Evolutionary conservation across 2,113 vertebrate genomes (phyloP).

Genomic region (Dascyllus trimaculatus): DNA sequence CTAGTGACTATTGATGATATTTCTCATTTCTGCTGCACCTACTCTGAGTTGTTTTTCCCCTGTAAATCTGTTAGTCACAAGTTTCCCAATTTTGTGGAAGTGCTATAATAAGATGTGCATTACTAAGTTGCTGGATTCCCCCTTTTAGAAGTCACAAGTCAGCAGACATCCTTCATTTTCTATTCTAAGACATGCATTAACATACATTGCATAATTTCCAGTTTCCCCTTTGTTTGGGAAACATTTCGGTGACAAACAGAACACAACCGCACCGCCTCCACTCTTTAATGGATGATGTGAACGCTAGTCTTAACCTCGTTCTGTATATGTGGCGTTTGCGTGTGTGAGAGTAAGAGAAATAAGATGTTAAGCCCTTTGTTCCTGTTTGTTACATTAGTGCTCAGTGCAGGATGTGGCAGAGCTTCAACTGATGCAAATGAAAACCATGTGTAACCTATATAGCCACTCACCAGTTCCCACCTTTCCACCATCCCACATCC

Average conservation of each 20-base stretch:
- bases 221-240: too few relatives aligned
- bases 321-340: not conserved
- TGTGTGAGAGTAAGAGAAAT: not conserved
- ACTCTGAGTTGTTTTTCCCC: too few relatives aligned
- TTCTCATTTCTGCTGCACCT: not conserved
- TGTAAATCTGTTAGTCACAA: not conserved
- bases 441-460: slow-evolving; percentile 76
- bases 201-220: too few relatives aligned
- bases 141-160: not conserved
- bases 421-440: slow-evolving; percentile 63
- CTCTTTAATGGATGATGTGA: not conserved
- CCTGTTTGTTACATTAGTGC: slow-evolving; percentile 49
- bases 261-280: too few relatives aligned
- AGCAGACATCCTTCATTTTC: not conserved
- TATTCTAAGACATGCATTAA: too few relatives aligned
- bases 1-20: not conserved
- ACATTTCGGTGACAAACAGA: too few relatives aligned
- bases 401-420: slow-evolving; percentile 55
- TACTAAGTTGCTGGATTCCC: not conserved
- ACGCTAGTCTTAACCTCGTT: not conserved
- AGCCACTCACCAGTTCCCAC: slow-evolving; percentile 28
- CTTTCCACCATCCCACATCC: slow-evolving; percentile 45
- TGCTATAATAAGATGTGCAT: not conserved
- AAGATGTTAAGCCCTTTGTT: not conserved
- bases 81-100: not conserved